Evolutionary conservation across 2,113 vertebrate species (phyloP).

Genomic region (Pogonocichla stellata): DNA sequence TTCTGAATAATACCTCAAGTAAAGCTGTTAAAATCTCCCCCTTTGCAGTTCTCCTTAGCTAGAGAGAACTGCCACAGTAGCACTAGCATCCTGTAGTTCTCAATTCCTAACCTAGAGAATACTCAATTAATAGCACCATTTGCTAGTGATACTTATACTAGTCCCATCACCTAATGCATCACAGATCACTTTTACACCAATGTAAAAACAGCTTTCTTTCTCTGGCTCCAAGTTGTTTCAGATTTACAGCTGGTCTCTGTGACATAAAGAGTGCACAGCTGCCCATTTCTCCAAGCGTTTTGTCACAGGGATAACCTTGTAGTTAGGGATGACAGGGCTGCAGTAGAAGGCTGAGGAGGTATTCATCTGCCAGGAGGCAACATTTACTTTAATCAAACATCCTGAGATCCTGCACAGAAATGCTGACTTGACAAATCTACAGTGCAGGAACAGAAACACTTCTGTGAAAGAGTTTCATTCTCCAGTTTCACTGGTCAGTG

Average conservation of each 20-base stretch:
- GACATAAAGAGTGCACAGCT: background rate
- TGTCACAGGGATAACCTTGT: background rate
- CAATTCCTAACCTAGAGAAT: background rate
- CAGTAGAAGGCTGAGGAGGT: background rate
- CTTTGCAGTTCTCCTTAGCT: background rate
- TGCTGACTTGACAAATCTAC: background rate
- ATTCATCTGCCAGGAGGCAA: background rate
- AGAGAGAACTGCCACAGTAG: background rate
- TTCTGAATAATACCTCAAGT: conserved; percentile 34
- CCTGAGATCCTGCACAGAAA: background rate
- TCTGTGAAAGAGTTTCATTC: background rate
- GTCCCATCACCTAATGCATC: background rate
- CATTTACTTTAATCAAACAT: background rate
- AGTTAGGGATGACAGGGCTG: background rate
- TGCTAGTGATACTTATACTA: background rate
- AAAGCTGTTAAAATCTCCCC: background rate
- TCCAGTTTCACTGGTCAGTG: background rate
- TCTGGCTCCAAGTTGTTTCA: background rate
- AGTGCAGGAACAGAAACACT: background rate
- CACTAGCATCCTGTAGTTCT: background rate
- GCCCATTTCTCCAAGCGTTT: background rate
- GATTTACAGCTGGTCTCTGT: background rate
- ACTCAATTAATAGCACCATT: background rate
- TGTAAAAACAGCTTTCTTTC: background rate
- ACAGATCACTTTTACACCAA: background rate